Evolutionary conservation across 2,797 vertebrate species (phyloP).

Genomic region (Rhinophrynus dorsalis): DNA sequence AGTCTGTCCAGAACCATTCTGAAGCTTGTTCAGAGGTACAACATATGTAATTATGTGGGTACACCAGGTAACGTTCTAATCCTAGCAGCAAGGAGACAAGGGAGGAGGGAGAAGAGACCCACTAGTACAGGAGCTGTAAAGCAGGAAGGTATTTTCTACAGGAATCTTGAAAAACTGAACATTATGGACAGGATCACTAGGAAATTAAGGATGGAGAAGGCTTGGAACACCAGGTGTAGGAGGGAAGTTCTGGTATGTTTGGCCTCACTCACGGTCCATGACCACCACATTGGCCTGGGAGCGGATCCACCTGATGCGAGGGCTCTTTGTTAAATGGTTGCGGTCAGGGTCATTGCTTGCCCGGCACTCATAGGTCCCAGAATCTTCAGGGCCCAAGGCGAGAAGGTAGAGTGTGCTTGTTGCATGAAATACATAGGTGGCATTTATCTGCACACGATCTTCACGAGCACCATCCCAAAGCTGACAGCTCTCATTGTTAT

Average conservation of each 20-base stretch:
- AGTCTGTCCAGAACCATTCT: too few relatives aligned
- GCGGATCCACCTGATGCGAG: constrained; percentile 95
- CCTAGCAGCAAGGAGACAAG: too few relatives aligned
- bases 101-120: too few relatives aligned
- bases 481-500: constrained; percentile 78
- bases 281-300: constrained; percentile 93
- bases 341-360: constrained; percentile 94
- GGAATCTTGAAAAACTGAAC: too few relatives aligned
- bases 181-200: too few relatives aligned
- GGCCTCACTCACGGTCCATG: constrained; percentile 90
- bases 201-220: too few relatives aligned
- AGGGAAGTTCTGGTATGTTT: background rate
- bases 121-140: too few relatives aligned
- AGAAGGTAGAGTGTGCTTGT: constrained; percentile 81
- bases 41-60: too few relatives aligned
- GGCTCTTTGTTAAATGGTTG: constrained; percentile 88
- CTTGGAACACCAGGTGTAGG: background rate
- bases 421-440: constrained; percentile 83
- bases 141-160: too few relatives aligned
- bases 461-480: constrained; percentile 86
- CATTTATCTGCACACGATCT: constrained; percentile 81
- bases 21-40: too few relatives aligned
- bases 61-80: too few relatives aligned
- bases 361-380: constrained; percentile 90
- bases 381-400: constrained; percentile 76